Evolutionary conservation across 2,113 vertebrate genomes (phyloP), one percentile per base, ranked within the genome.

Genomic region (Esox niger): DNA sequence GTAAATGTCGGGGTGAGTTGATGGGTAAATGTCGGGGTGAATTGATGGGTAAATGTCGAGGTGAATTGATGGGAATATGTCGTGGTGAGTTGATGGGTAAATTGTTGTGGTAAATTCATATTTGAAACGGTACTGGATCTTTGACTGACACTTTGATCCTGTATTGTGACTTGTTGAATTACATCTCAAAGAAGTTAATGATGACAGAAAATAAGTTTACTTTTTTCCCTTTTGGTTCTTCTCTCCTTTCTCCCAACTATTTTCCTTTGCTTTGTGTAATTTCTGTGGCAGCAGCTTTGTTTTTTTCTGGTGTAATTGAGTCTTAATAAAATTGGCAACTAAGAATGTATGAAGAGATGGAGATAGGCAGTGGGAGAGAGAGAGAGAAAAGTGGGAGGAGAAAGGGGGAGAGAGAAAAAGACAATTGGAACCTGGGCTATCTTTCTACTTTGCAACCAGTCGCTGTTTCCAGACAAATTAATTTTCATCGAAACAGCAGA

Each of bases 321-420:
- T 90, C 89, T 87, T 92, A 94, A 96, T 93, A 93, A 90, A 90
- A 95, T 93, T 93, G 88, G 84, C 89, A 88, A 88, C 87, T 91
- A 88, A 87, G 84, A 74, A 54, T 71, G 77, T 75, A 60, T 81
- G 81, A 86, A 79, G 73, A 43, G 83, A 86, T 87, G 73, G 79
- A 82, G 84, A 83, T 74, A 72, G 21, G 73, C 78, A 29, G 47
- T 27, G n/a, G n/a, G n/a, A 73, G 79, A 82, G 84, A 83, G 75
- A 72, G 21, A 74, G 79, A 29, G 47, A 33, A 54, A 56, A 68
- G 72, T 71, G 76, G 70, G 55, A 60, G 72, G 60, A 46, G 71
- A 75, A 74, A n/a, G 84, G 82, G 75, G 74, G 25, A 74, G 78
- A 57, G 55, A n/a, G 47, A 54, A 64, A 74, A 71, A 76, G 69